These are phyloP conservation scores for Samia ricini DNA, from an alignment of 1,140 invertebrate species.

Conservation along the genomic window DNA sequence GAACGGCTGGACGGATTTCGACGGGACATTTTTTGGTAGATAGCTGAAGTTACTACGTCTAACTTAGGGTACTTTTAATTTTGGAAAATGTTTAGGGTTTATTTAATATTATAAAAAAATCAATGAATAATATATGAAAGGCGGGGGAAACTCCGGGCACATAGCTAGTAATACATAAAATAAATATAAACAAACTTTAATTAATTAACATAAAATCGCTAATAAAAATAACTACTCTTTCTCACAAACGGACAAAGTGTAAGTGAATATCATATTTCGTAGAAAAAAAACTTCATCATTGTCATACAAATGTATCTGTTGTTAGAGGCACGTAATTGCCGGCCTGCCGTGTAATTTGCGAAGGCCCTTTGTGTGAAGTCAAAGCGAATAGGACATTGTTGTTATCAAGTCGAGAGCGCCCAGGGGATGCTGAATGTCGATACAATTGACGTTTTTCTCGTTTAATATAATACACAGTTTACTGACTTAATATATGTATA, in stretches of 20 bases:
- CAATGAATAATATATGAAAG: no score
- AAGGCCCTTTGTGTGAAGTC: slow-evolving; percentile 49
- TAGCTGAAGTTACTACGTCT: no score
- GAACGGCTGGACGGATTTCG: no score
- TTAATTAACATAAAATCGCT: neutral
- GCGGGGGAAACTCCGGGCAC: no score
- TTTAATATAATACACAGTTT: no score
- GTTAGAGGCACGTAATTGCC: slow-evolving; percentile 58
- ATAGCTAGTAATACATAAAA: neutral
- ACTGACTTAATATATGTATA: no score
- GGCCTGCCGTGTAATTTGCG: slow-evolving; percentile 62
- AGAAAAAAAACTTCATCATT: slow-evolving; percentile 47
- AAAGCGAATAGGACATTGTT: slow-evolving; percentile 35
- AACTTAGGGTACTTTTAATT: no score
- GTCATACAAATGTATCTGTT: slow-evolving; percentile 74
- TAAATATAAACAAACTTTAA: neutral
- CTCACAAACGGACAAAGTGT: slow-evolving; percentile 1
- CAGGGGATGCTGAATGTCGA: slow-evolving; percentile 13
- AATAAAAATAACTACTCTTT: slow-evolving; percentile 2
- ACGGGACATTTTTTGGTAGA: no score
- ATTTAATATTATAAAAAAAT: no score
- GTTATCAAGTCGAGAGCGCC: slow-evolving; percentile 29
- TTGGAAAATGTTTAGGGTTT: no score
- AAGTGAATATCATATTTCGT: slow-evolving; percentile 51
- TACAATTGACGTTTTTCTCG: neutral